These are phyloP conservation scores for Brachionus rotundiformis DNA, from an alignment of 1,140 invertebrate genomes.

Conservation along the genomic window DNA sequence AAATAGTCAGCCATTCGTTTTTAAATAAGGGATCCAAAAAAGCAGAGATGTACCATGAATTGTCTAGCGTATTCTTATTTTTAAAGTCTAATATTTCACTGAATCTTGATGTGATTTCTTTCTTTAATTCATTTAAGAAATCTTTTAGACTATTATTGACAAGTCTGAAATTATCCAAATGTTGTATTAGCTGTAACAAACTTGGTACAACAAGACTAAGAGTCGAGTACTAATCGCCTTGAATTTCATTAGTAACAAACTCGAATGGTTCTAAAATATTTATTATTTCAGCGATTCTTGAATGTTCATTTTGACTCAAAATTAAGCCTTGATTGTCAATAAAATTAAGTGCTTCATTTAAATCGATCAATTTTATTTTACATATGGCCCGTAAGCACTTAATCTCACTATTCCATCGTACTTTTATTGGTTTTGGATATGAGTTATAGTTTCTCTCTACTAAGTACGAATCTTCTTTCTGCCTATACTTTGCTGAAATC, in stretches of 20 bases:
- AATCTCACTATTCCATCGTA: background rate
- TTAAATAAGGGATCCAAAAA: too few species aligned
- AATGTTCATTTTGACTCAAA: background rate
- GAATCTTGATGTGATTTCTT: too few species aligned
- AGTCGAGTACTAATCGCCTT: background rate
- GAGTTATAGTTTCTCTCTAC: background rate
- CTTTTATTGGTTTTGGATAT: background rate
- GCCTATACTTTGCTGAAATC: background rate
- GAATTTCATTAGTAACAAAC: background rate
- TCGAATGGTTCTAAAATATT: background rate
- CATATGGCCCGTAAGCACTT: background rate
- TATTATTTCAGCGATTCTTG: background rate
- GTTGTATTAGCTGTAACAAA: too few species aligned
- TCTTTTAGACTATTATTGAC: too few species aligned
- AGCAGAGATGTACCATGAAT: too few species aligned
- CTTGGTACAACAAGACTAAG: background rate
- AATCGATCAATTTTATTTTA: background rate
- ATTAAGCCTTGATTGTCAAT: background rate
- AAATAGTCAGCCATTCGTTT: too few species aligned
- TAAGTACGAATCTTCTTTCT: background rate
- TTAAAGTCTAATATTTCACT: too few species aligned
- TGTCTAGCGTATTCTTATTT: too few species aligned
- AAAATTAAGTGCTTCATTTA: background rate
- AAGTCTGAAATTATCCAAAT: too few species aligned
- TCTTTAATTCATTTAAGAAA: too few species aligned